Evolutionary conservation across 2,113 vertebrate species (phyloP).

Genomic region (Heterotilapia buettikoferi): DNA sequence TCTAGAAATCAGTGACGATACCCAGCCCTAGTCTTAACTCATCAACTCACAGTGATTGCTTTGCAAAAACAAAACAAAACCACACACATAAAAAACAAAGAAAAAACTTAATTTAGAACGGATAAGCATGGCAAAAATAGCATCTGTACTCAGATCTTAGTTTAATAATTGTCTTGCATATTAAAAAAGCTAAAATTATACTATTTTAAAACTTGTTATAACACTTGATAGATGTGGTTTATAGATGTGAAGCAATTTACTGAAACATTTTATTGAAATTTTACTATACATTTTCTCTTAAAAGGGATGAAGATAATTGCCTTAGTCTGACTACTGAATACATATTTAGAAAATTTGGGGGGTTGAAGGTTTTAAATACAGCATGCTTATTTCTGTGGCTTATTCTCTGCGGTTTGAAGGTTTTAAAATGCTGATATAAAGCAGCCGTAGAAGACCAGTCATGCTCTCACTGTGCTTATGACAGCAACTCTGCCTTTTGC

Average conservation of each 20-base stretch:
- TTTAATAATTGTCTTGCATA: not conserved
- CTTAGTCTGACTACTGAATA: not conserved
- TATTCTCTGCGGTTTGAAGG: not conserved
- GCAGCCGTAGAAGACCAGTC: not conserved
- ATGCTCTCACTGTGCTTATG: not conserved
- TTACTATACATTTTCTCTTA: not conserved
- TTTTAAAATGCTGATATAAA: not conserved
- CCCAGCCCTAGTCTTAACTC: not conserved
- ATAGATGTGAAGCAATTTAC: not conserved
- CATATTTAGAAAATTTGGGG: not conserved
- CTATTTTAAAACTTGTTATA: not conserved
- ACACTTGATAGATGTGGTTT: not conserved
- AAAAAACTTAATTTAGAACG: fast-evolving
- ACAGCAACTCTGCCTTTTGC: not conserved
- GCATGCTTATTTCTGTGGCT: not conserved
- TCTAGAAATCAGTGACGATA: too few relatives aligned
- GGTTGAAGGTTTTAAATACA: not conserved
- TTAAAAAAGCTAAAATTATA: not conserved
- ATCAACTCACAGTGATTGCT: not conserved
- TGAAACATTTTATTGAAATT: not conserved
- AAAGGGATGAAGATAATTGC: not conserved
- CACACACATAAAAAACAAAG: fast-evolving
- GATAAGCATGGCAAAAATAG: fast-evolving
- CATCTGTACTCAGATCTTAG: not conserved
- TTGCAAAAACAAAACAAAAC: not conserved